phyloP scores from a whole-genome alignment of 2,797 vertebrate genomes.

The Podargus strigoides region DNA sequence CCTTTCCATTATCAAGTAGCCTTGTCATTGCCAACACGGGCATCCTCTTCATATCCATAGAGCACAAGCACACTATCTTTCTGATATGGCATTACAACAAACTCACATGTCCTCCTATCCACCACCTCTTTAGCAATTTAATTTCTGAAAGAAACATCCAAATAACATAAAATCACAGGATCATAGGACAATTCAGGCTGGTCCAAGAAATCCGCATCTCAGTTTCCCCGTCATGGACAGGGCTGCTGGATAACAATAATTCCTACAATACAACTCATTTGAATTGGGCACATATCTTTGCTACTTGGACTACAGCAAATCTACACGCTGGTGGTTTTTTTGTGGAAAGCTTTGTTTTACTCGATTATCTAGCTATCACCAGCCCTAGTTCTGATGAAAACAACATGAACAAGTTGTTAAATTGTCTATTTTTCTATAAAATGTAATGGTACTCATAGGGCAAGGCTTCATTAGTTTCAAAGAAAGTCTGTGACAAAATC shows the following conservation, averaged over 20 bases:
- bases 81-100: neutral
- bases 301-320: neutral
- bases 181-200: neutral
- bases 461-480: too few species aligned
- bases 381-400: neutral
- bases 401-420: neutral
- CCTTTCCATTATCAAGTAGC: neutral
- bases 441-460: too few species aligned
- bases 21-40: neutral
- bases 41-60: neutral
- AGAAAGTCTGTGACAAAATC: too few species aligned
- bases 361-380: neutral
- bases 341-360: neutral
- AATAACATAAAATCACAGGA: neutral
- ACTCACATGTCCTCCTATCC: neutral
- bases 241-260: neutral
- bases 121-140: neutral
- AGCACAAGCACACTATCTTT: neutral
- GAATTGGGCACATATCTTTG: neutral
- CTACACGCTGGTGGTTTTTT: neutral
- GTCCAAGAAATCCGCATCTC: fast-evolving
- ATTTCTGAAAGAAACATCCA: neutral
- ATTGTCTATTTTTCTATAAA: too few species aligned
- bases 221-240: neutral
- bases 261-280: neutral